Base-by-base conservation (phyloP, 2,888 invertebrate genomes). In the Mesopsocus fuscifrons region DNA sequence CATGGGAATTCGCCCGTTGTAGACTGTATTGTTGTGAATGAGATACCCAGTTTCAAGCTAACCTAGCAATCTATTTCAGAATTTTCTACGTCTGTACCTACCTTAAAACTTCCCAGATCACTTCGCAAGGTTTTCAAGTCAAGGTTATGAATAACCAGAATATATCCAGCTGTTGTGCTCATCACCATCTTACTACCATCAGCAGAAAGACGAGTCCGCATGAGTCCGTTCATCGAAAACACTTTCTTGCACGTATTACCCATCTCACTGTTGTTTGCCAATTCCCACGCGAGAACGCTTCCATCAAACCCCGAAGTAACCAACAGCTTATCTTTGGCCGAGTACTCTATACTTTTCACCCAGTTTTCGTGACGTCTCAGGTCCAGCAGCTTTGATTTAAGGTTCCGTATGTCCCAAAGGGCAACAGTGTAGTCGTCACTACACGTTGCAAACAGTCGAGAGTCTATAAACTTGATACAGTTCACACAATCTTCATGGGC, bases 261-360 rank as follows among this genome's bases (percentile, higher is more conserved):
- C 53, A 71, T 74, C 56, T 82, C 83, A 1, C 80, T 77, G 50
- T 61, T 64, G 56, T 78, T 81, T 59, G 88, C 88, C 22, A 92
- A 82, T 57, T 92, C 87, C 94, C 94, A 94, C 0, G 88, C 81
- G 54, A 81, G 88, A 55, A 94, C 84, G 54, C 82, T 83, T 11
- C 91, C 91, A 60, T 94, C 92, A 56, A 92, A 81, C 1, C 88
- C 91, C 1, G 89, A 91, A 0, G 89, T 89, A 11, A 94, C 77
- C 45, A 94, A 67, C 6, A 88, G 66, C 48, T 83, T 79, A 55
- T 84, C 82, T 54, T 76, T 76, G 17, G 76, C 73, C 22, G 85
- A 85, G 60, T 85, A 92, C 58, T 94, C 92, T 50, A 94, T 88
- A 60, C 91, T 94, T 61, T 94, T 94, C 38, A 88, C 92, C 92